These are phyloP conservation scores for Callaeas wilsoni DNA, from an alignment of 2,113 vertebrate genomes.

Conservation along the genomic window DNA sequence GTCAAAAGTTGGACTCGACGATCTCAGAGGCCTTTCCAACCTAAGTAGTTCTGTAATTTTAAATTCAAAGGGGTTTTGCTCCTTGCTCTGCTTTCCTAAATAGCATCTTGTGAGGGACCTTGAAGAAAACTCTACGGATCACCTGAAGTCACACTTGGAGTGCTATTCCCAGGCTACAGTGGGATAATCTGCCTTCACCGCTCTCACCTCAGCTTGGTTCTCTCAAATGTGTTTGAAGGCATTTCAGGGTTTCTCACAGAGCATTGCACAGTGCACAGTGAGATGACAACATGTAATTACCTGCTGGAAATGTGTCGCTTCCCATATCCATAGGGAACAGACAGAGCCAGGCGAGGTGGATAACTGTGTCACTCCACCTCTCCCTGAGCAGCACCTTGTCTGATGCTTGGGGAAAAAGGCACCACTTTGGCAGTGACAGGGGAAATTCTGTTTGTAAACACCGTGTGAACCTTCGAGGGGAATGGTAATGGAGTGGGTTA, in stretches of 20 bases:
- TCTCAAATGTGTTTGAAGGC: not conserved
- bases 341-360: not conserved
- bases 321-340: not conserved
- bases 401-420: not conserved
- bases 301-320: not conserved
- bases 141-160: not conserved
- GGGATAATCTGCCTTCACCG: not conserved
- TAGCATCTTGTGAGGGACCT: not conserved
- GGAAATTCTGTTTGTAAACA: not conserved
- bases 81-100: not conserved
- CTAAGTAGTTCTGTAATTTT: not conserved
- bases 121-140: not conserved
- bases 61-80: not conserved
- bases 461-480: not conserved
- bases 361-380: not conserved
- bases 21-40: not conserved
- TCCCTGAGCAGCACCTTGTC: not conserved
- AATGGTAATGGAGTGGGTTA: not conserved
- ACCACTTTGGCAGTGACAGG: not conserved
- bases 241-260: not conserved
- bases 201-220: not conserved
- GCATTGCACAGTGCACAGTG: not conserved
- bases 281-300: constrained; percentile 26
- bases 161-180: not conserved
- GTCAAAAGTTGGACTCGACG: not conserved